These are phyloP conservation scores for Deilephila elpenor DNA, from an alignment of 2,888 invertebrate species.

Conservation along the genomic window DNA sequence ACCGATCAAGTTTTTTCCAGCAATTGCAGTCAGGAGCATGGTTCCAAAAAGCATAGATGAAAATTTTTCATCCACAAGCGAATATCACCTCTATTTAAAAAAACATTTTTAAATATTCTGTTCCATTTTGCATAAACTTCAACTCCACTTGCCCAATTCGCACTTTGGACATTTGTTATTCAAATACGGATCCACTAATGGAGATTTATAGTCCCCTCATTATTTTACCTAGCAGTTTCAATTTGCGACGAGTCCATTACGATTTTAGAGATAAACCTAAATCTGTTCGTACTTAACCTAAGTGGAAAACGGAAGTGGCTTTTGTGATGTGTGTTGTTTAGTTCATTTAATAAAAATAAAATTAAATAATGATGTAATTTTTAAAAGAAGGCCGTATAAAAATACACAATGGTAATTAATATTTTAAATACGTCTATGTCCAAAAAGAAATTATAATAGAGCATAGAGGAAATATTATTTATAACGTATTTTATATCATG, in stretches of 20 bases:
- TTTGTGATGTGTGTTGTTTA: neutral
- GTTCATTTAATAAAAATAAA: no score
- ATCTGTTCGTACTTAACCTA: conserved; percentile 10
- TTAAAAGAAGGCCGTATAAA: no score
- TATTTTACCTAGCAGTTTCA: conserved; percentile 53
- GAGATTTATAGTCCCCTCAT: conserved; percentile 53
- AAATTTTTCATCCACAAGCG: neutral
- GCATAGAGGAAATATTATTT: no score
- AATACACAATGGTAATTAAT: no score
- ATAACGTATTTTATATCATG: no score
- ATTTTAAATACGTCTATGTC: no score
- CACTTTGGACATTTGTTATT: conserved; percentile 50
- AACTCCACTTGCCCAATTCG: conserved; percentile 42
- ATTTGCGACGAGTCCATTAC: conserved; percentile 50
- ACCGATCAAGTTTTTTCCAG: no score
- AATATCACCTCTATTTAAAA: no score
- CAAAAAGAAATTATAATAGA: no score
- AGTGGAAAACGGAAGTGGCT: neutral
- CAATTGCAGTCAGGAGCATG: no score
- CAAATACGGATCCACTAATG: conserved; percentile 49
- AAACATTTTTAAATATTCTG: neutral
- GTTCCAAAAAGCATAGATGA: neutral
- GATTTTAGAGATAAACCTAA: conserved; percentile 41
- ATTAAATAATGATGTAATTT: no score
- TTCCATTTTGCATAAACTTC: neutral